Conservation (phyloP, 2,888 invertebrate species). For the Rhingia campestris region DNA sequence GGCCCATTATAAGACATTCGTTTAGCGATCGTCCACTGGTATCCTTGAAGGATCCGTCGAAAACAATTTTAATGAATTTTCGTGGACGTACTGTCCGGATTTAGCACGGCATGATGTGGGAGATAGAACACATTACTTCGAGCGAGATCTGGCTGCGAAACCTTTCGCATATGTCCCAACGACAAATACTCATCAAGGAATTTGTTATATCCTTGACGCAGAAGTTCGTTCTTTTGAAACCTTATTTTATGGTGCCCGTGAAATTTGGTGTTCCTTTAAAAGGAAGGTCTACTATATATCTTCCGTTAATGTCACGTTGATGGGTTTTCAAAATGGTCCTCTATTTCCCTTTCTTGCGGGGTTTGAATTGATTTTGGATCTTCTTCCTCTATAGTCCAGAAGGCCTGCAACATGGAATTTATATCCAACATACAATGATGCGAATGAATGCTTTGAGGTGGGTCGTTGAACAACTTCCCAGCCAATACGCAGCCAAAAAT, state of each 20-base stretch:
- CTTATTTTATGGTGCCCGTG: background rate
- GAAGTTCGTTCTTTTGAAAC: too few relatives aligned
- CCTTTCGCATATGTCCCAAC: too few relatives aligned
- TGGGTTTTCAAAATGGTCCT: conserved; percentile 15
- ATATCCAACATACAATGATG: background rate
- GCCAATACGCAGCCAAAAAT: conserved; percentile 39
- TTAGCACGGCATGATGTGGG: conserved; percentile 7
- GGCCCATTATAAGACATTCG: too few relatives aligned
- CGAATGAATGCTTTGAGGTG: background rate
- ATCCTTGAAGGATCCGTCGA: too few relatives aligned
- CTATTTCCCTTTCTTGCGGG: too few relatives aligned
- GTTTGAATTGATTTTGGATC: too few relatives aligned
- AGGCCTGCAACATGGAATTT: background rate
- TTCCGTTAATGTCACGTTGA: conserved; percentile 2
- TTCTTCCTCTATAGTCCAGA: conserved; percentile 23
- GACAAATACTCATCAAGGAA: too few relatives aligned
- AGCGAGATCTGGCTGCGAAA: too few relatives aligned
- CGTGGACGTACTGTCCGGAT: conserved; percentile 27
- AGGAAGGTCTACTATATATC: conserved; percentile 22
- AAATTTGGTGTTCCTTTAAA: too few relatives aligned
- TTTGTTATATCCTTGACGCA: too few relatives aligned
- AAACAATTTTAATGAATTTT: too few relatives aligned
- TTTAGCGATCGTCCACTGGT: too few relatives aligned
- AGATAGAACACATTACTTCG: conserved; percentile 34
- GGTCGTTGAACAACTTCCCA: background rate